A percentile compares a stretch with the other conserved stretches of the same genome.
Conservation (phyloP, 92 coral and sea anemone genomes). For the Isaurus tuberculatus region DNA sequence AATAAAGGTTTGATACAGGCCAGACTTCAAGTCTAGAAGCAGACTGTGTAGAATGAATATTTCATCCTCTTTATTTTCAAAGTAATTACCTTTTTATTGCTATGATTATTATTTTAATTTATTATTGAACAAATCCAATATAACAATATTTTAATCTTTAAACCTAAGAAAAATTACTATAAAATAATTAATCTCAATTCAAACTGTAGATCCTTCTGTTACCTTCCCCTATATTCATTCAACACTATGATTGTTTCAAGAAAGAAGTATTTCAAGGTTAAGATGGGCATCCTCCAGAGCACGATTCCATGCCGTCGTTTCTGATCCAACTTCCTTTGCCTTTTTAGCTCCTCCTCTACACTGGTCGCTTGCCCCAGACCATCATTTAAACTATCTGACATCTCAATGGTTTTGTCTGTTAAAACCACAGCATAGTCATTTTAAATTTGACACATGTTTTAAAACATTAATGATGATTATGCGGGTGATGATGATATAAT, state of each 20-base stretch:
- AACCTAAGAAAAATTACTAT: background rate
- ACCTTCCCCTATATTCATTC: slow-evolving; percentile 92
- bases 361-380: slow-evolving; percentile 17
- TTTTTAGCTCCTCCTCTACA: slow-evolving; percentile 67
- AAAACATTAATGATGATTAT: too few species aligned
- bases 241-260: slow-evolving; percentile 79
- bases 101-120: too few species aligned
- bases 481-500: too few species aligned
- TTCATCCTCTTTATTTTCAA: too few species aligned
- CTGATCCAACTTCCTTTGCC: slow-evolving; percentile 85
- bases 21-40: too few species aligned
- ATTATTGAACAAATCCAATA: too few species aligned
- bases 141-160: too few species aligned
- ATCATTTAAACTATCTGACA: slow-evolving; percentile 15
- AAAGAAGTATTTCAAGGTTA: slow-evolving; percentile 79
- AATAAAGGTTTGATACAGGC: too few species aligned
- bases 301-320: slow-evolving; percentile 86
- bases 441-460: too few species aligned
- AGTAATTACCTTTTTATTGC: too few species aligned
- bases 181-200: background rate
- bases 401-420: slow-evolving; percentile 6
- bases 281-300: slow-evolving; percentile 85
- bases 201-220: too few species aligned
- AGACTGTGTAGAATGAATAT: too few species aligned
- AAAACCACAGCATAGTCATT: background rate